phyloP scores from a whole-genome alignment of 2,113 vertebrate species.

The Thermophis baileyi region DNA sequence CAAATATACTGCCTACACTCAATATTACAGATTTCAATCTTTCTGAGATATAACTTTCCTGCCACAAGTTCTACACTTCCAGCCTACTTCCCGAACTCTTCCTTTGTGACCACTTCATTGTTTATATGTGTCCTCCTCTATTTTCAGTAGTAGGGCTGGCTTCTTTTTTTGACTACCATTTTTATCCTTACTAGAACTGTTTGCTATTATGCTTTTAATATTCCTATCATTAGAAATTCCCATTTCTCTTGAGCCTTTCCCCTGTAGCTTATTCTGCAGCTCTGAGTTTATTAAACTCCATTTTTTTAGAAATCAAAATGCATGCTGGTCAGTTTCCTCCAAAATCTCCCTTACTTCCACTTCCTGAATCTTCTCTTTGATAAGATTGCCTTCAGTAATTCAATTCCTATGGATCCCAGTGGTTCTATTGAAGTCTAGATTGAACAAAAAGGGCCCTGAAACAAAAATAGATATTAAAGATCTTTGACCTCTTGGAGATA shows the following conservation, averaged over 20 bases:
- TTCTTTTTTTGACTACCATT: background rate
- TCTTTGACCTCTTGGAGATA: background rate
- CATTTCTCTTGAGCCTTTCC: background rate
- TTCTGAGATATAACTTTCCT: background rate
- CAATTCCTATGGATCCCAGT: background rate
- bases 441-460: background rate
- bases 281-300: background rate
- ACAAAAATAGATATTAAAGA: background rate
- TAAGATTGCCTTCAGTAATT: background rate
- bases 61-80: background rate
- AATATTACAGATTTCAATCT: background rate
- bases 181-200: background rate
- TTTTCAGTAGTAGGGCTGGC: background rate
- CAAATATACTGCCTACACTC: background rate
- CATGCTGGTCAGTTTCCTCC: background rate
- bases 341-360: background rate
- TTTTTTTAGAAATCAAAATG: background rate
- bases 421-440: background rate
- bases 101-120: background rate
- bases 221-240: background rate
- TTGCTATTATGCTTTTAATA: background rate
- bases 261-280: background rate
- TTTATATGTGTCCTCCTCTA: background rate
- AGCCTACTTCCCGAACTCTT: background rate
- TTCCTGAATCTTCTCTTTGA: background rate